Base-by-base conservation (phyloP, 2,888 invertebrate genomes). In the Oscheius sp. region DNA sequence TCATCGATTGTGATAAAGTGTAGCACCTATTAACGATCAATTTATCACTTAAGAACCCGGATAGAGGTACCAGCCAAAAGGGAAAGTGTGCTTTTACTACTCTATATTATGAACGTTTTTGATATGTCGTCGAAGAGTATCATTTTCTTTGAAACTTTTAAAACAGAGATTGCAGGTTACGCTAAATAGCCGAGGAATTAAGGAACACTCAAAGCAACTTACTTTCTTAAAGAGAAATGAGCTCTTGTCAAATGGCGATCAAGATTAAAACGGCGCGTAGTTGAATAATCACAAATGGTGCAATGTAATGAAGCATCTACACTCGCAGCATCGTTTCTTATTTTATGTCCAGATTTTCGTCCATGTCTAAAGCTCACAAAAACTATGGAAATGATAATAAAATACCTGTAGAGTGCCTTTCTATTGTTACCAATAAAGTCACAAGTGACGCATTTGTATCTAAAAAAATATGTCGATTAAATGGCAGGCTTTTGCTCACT, bases 141-240 rank as follows among this genome's bases (percentile, higher is more conserved):
- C 68, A 10, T 61, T 68, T 37, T 68, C 68, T 31, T 68, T 68
- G 48, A 68, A 68, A 20, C 17, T n/a, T 12, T 33, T 27, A 23
- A 17, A 20, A 48, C 68, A 68, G 12, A 27, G 20, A n/a, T n/a
- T n/a, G n/a, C n/a, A n/a, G n/a, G n/a, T n/a, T n/a, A n/a, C n/a
- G n/a, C n/a, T n/a, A n/a, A n/a, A n/a, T n/a, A n/a, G n/a, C n/a
- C n/a, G n/a, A n/a, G n/a, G n/a, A n/a, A n/a, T n/a, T n/a, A n/a
- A n/a, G n/a, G n/a, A n/a, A n/a, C n/a, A n/a, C n/a, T n/a, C 4
- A 50, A 29, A 33, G 34, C 8, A 50, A 33, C 48, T 8, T 48
- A 68, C 68, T 68, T 68, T 68, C 61, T 58, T 4, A 68, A 17
- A 25, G 20, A 27, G n/a, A 68, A 68, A 39, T 68, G 69, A 12